Evolutionary conservation across 37 sponge, comb jelly and placozoan genomes (phyloP).

Genomic region (Eunapius fragilis): DNA sequence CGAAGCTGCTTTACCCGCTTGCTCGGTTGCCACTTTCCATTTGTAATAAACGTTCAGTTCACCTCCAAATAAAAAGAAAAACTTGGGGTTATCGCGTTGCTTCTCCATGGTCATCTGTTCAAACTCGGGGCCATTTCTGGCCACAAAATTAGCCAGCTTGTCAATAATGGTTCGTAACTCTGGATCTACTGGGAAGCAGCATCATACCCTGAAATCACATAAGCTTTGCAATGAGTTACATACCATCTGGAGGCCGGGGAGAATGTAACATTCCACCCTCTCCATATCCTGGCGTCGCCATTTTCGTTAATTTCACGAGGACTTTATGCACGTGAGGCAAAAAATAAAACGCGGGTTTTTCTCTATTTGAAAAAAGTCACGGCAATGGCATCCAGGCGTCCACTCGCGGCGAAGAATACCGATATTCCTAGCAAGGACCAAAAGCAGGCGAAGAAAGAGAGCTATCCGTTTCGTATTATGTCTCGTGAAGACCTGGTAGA

Average conservation of each 20-base stretch:
- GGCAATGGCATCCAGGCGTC: background rate
- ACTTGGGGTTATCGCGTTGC: constrained; percentile 91
- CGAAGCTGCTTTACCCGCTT: background rate
- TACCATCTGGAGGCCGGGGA: background rate
- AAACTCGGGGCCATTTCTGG: constrained; percentile 96
- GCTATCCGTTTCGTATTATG: background rate
- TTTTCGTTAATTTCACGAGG: background rate
- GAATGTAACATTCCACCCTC: background rate
- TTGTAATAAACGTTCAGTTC: constrained; percentile 87
- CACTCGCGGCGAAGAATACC: background rate
- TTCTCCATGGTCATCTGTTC: constrained; percentile 97
- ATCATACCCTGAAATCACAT: background rate
- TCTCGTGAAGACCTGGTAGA: background rate
- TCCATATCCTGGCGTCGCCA: background rate
- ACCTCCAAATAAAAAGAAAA: constrained; percentile 96
- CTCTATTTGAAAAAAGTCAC: background rate
- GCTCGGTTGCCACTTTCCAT: constrained; percentile 75
- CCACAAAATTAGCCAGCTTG: constrained; percentile 98
- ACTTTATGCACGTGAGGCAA: background rate
- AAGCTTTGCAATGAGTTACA: background rate
- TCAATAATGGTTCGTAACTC: constrained; percentile 90
- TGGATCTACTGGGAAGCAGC: constrained; percentile 33
- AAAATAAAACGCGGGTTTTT: background rate
- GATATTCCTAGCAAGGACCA: background rate
- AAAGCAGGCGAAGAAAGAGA: background rate